Evolutionary conservation across 2,113 vertebrate species (phyloP).

Genomic region (Capreolus pygargus): DNA sequence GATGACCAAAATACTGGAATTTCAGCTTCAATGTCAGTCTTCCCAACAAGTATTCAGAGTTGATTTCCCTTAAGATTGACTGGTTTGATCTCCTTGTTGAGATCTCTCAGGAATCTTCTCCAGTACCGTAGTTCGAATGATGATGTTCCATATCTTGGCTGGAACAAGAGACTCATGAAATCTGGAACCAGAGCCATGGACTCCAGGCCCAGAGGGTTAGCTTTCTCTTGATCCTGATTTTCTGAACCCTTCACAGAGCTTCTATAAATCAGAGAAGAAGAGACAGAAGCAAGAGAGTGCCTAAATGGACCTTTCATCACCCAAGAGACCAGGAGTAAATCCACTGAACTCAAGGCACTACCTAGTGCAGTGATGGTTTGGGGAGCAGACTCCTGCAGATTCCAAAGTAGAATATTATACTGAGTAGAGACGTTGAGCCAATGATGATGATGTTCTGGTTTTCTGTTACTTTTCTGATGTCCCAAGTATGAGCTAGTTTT

Average conservation of each 20-base stretch:
- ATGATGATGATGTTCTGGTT: not conserved
- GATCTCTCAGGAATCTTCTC: not conserved
- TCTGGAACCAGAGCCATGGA: not conserved
- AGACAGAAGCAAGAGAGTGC: not conserved
- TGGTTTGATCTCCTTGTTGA: not conserved
- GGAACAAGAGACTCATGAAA: not conserved
- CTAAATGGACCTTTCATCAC: not conserved
- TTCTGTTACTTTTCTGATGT: conserved; percentile 11
- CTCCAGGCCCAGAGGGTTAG: not conserved
- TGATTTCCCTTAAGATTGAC: not conserved
- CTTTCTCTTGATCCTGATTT: not conserved
- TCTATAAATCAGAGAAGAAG: not conserved
- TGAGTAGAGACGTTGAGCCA: not conserved
- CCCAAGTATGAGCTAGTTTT: not conserved
- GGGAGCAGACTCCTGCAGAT: not conserved
- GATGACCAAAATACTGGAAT: not conserved
- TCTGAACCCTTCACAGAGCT: not conserved
- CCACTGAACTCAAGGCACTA: not conserved
- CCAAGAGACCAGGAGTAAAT: not conserved
- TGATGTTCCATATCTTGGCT: not conserved
- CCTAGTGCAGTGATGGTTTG: not conserved
- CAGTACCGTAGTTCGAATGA: not conserved
- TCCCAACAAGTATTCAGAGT: not conserved
- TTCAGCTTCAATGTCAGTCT: not conserved
- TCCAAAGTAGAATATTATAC: not conserved